A percentile compares a stretch with the other conserved stretches of the same genome.
These are phyloP conservation scores for Sylvia atricapilla DNA, from an alignment of 2,113 vertebrate species.

Conservation along the genomic window DNA sequence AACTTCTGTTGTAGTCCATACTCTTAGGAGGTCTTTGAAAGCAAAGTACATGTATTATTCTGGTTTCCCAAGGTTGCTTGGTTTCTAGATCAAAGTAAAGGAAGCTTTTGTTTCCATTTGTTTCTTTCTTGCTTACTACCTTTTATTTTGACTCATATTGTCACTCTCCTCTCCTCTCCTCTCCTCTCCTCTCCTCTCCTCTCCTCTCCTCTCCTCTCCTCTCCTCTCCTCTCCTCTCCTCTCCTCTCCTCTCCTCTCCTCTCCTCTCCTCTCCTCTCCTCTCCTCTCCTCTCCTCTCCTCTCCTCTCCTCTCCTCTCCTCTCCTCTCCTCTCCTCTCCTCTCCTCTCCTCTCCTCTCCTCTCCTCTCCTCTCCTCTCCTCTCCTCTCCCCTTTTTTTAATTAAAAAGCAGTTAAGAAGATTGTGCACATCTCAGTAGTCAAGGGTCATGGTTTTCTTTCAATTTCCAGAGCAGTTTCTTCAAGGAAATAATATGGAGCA, in stretches of 20 bases:
- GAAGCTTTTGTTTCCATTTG: not conserved
- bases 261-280: too few species aligned
- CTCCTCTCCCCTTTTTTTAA: not conserved
- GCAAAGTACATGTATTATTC: not conserved
- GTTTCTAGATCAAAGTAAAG: not conserved
- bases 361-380: too few species aligned
- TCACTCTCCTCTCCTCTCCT: not conserved
- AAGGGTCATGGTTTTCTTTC: not conserved
- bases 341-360: too few species aligned
- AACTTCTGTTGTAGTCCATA: not conserved
- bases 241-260: too few species aligned
- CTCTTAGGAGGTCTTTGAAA: not conserved
- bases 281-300: too few species aligned
- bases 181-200: too few species aligned
- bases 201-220: too few species aligned
- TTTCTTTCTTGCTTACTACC: not conserved
- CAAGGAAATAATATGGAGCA: not conserved
- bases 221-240: too few species aligned
- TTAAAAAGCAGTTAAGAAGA: not conserved
- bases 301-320: too few species aligned
- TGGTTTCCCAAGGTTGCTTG: not conserved
- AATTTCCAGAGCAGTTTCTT: not conserved
- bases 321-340: too few species aligned
- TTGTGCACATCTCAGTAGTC: not conserved
- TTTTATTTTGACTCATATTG: not conserved